Conservation (phyloP, 2,113 vertebrate species). For the Edolisoma coerulescens region DNA sequence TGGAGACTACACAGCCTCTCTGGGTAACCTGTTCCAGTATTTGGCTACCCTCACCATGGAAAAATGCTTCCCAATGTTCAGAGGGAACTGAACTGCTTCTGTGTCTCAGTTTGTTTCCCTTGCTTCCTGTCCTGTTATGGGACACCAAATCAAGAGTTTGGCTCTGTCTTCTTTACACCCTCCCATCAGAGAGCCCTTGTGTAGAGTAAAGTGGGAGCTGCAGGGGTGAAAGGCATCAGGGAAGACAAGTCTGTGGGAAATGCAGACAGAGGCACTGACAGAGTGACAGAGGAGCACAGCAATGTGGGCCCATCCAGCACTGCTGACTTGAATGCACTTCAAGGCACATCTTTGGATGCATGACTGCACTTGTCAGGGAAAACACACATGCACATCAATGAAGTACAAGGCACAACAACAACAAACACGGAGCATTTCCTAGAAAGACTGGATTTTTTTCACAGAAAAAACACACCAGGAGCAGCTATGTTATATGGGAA, state of each 20-base stretch:
- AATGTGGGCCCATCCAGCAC: neutral
- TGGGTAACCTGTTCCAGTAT: neutral
- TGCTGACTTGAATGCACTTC: neutral
- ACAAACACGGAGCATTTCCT: conserved; percentile 7
- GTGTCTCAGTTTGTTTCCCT: neutral
- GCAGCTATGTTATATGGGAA: conserved; percentile 53
- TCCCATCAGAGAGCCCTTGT: neutral
- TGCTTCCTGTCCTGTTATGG: neutral
- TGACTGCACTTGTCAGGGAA: conserved; percentile 23
- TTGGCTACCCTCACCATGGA: neutral
- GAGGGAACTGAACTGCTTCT: neutral
- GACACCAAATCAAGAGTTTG: neutral
- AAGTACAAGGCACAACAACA: neutral
- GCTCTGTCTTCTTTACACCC: neutral
- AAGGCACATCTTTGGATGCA: conserved; percentile 14
- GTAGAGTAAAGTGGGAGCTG: neutral
- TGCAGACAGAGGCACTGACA: neutral
- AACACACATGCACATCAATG: neutral
- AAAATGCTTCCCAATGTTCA: neutral
- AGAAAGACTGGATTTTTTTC: conserved; percentile 37
- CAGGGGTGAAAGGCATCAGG: neutral
- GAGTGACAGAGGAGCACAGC: neutral
- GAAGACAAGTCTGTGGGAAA: neutral
- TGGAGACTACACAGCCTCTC: neutral
- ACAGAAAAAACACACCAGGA: conserved; percentile 35